Evolutionary conservation across 2,113 vertebrate species (phyloP).

Genomic region (Ameiurus melas): DNA sequence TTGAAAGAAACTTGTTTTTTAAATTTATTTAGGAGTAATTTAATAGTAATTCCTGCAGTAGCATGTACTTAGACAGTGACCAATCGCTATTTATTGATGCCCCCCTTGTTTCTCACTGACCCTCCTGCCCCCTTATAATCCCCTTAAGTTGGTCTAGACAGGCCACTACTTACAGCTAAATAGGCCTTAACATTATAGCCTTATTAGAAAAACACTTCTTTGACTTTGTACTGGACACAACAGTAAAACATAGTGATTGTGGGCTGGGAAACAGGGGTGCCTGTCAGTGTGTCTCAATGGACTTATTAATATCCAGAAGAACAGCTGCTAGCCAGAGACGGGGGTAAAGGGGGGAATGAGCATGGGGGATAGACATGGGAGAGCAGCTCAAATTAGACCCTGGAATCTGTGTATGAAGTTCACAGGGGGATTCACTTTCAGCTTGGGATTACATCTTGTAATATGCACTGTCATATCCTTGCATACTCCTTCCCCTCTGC

Average conservation of each 20-base stretch:
- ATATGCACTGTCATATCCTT: conserved; percentile 43
- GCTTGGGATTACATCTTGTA: conserved; percentile 51
- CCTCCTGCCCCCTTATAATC: not conserved
- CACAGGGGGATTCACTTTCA: conserved; percentile 75
- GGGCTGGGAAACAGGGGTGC: conserved; percentile 40
- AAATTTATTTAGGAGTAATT: not conserved
- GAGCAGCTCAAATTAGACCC: conserved; percentile 71
- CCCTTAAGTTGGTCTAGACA: not conserved
- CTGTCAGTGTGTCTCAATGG: conserved; percentile 52
- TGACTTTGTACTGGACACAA: conserved; percentile 20
- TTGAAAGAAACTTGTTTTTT: not conserved
- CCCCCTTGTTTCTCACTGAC: not conserved
- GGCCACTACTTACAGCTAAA: not conserved
- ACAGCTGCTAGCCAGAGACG: conserved; percentile 61
- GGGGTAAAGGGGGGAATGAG: conserved; percentile 44
- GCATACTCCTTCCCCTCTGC: conserved; percentile 8
- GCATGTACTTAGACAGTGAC: not conserved
- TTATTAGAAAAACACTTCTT: not conserved
- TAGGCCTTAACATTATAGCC: not conserved
- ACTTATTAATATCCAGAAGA: conserved; percentile 63
- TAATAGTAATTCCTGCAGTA: not conserved
- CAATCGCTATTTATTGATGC: not conserved
- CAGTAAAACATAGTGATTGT: conserved; percentile 19
- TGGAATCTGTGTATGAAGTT: conserved; percentile 76
- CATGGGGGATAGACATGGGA: conserved; percentile 19